Evolutionary conservation across 2,888 invertebrate genomes (phyloP).

Genomic region (Synanthedon formicaeformis): DNA sequence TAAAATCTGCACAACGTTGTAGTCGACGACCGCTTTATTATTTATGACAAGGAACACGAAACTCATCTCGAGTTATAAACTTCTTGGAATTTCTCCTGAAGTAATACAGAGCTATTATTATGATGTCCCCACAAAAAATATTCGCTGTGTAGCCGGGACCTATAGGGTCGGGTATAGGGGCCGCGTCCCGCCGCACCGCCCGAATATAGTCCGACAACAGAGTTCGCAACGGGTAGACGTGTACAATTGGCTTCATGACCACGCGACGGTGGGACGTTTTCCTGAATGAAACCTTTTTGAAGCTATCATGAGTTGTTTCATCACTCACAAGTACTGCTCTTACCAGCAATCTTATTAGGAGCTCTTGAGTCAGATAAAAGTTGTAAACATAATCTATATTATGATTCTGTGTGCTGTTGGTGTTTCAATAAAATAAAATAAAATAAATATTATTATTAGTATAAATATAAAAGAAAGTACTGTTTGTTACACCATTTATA

Average conservation of each 20-base stretch:
- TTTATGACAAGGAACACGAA: conserved; percentile 71
- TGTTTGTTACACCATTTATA: no score
- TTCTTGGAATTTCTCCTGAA: conserved; percentile 71
- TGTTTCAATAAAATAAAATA: no score
- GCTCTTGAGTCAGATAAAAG: no score
- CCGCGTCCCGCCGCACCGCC: conserved; percentile 13
- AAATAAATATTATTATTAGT: no score
- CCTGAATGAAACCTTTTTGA: conserved; percentile 9
- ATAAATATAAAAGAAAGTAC: no score
- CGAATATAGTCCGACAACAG: conserved; percentile 26
- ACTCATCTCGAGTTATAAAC: conserved; percentile 72
- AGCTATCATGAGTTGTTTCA: no score
- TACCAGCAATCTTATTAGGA: no score
- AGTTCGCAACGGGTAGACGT: conserved; percentile 28
- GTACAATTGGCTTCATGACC: conserved; percentile 13
- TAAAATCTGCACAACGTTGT: conserved; percentile 67
- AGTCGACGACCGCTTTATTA: conserved; percentile 70
- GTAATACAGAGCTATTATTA: conserved; percentile 71
- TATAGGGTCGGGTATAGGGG: conserved; percentile 28
- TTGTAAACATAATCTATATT: no score
- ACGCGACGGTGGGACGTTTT: neutral
- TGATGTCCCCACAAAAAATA: conserved; percentile 70
- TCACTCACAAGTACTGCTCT: no score
- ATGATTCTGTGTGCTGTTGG: no score
- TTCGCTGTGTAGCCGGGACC: conserved; percentile 40